A percentile compares a stretch with the other conserved stretches of the same genome.
Evolutionary conservation across 2,797 vertebrate genomes (phyloP).

Genomic region (Rhabdophis nuchalis): DNA sequence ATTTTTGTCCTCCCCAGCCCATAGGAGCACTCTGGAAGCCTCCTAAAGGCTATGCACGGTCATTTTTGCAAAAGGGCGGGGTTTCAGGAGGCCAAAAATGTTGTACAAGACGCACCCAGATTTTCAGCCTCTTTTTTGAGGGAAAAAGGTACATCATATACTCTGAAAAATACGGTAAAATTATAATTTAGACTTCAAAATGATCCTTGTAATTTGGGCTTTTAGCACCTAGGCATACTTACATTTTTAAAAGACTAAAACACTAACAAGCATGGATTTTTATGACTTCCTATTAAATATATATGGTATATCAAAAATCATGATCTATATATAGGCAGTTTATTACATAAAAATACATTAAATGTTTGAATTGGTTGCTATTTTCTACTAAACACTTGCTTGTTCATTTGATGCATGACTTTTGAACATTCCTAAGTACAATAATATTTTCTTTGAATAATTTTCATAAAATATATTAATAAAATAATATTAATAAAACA

Average conservation of each 20-base stretch:
- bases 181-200: not conserved
- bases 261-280: not conserved
- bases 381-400: not conserved
- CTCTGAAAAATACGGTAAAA: not conserved
- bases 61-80: too few species aligned
- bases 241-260: not conserved
- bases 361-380: not conserved
- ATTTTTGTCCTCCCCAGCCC: too few species aligned
- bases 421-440: not conserved
- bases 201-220: not conserved
- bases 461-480: not conserved
- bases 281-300: not conserved
- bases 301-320: not conserved
- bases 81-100: too few species aligned
- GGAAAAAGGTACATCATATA: too few species aligned
- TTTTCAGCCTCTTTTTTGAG: too few species aligned
- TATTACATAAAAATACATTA: not conserved
- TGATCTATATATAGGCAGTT: not conserved
- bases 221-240: not conserved
- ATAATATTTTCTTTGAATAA: not conserved
- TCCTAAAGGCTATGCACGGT: too few species aligned
- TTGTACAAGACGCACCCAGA: too few species aligned
- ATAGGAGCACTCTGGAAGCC: too few species aligned
- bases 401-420: not conserved
- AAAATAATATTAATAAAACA: not conserved